Conservation (phyloP, 2,888 invertebrate species). For the Plebejus melissa region DNA sequence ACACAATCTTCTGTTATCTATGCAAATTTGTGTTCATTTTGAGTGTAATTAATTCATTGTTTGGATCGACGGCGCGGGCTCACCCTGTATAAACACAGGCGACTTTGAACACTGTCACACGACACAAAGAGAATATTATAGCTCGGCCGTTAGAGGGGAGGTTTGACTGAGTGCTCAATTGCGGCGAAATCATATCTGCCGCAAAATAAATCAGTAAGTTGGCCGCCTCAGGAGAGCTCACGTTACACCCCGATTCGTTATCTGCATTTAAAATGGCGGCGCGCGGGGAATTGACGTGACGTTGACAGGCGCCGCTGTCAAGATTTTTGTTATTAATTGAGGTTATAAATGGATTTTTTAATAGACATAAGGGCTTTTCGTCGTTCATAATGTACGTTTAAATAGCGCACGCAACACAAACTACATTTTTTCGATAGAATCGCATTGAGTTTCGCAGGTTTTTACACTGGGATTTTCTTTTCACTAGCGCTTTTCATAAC, state of each 20-base stretch:
- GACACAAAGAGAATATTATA: not conserved
- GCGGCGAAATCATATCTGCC: constrained; percentile 71
- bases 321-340: constrained; percentile 42
- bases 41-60: constrained; percentile 23
- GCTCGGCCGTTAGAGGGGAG: constrained; percentile 40
- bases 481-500: not conserved
- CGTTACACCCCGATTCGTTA: constrained; percentile 72
- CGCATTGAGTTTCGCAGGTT: not conserved
- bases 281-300: constrained; percentile 62
- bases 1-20: constrained; percentile 24
- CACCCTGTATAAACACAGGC: constrained; percentile 1
- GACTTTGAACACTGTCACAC: not conserved
- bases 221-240: constrained; percentile 59
- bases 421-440: not conserved
- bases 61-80: not conserved
- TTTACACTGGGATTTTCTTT: too few species aligned
- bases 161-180: constrained; percentile 55
- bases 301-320: constrained; percentile 64
- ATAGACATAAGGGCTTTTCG: constrained; percentile 10
- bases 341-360: constrained; percentile 32
- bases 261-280: constrained; percentile 71
- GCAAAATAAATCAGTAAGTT: constrained; percentile 72
- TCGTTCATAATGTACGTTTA: constrained; percentile 6
- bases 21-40: constrained; percentile 19
- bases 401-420: not conserved